Conservation (phyloP, 2,113 vertebrate genomes). For the Aleadryas rufinucha region DNA sequence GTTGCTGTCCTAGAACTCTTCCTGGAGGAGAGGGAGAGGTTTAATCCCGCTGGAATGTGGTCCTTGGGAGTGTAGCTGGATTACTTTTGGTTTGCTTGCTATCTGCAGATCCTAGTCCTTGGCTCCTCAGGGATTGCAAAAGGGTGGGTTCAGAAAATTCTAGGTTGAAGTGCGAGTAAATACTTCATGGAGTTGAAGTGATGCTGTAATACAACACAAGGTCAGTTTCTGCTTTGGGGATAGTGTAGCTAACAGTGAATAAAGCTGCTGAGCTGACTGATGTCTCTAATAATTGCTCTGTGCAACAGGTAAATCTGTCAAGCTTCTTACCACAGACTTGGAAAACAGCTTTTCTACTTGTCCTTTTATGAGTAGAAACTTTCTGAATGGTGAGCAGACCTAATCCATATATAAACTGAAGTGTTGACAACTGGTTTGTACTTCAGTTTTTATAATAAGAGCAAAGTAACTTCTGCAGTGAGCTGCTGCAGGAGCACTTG, state of each 20-base stretch:
- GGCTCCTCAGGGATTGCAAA: background rate
- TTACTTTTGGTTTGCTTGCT: background rate
- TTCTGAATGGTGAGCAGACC: background rate
- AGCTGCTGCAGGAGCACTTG: background rate
- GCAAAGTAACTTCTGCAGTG: background rate
- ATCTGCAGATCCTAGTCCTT: background rate
- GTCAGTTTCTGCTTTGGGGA: background rate
- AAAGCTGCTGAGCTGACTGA: background rate
- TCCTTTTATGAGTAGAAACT: background rate
- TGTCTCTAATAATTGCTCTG: background rate
- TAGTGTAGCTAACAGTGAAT: background rate
- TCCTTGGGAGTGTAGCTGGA: background rate
- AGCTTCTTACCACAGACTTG: background rate
- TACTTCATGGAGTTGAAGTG: background rate
- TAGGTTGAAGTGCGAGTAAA: background rate
- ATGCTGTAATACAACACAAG: background rate
- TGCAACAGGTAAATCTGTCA: background rate
- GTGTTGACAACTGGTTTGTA: background rate
- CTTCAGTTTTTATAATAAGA: background rate
- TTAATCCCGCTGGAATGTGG: slow-evolving; percentile 28
- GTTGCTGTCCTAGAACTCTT: background rate
- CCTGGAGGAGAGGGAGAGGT: background rate
- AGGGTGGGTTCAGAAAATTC: background rate
- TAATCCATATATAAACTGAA: background rate
- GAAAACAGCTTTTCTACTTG: background rate